Conservation (phyloP, 2,797 vertebrate species). For the Fistularia commersonii region DNA sequence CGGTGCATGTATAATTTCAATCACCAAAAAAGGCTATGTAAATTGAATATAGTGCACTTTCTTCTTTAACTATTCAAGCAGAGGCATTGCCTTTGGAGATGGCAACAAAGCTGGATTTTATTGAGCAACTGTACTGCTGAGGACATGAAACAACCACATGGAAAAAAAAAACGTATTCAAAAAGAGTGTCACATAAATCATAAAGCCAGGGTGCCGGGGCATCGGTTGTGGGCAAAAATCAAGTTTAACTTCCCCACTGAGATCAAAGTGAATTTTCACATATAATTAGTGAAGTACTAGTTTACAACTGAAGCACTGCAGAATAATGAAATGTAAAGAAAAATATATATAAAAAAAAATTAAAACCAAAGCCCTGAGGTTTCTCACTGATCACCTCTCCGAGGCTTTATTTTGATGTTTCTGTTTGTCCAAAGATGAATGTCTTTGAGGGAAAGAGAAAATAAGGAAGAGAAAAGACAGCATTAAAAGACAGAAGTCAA, state of each 20-base stretch:
- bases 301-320: constrained; percentile 53
- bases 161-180: constrained; percentile 45
- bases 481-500: constrained; percentile 68
- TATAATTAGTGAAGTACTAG: constrained; percentile 69
- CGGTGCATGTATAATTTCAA: constrained; percentile 26
- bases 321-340: no score
- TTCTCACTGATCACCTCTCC: constrained; percentile 57
- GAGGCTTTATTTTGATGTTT: constrained; percentile 54
- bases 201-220: constrained; percentile 31
- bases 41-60: constrained; percentile 48
- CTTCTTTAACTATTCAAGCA: constrained; percentile 39
- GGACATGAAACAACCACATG: constrained; percentile 60
- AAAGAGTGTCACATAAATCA: constrained; percentile 49
- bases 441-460: constrained; percentile 52
- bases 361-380: constrained; percentile 52
- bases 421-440: constrained; percentile 66
- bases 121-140: constrained; percentile 45
- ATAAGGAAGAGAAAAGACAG: constrained; percentile 56
- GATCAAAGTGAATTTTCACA: constrained; percentile 73
- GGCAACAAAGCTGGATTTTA: constrained; percentile 41
- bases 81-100: constrained; percentile 56
- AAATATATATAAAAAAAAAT: background rate
- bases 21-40: constrained; percentile 22
- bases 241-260: constrained; percentile 57
- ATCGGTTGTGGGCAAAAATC: constrained; percentile 59